Percentiles rank a stretch among this genome's conserved stretches.
Evolutionary conservation across 1,140 invertebrate genomes (phyloP).

Genomic region (Druon quercuslanigerum): DNA sequence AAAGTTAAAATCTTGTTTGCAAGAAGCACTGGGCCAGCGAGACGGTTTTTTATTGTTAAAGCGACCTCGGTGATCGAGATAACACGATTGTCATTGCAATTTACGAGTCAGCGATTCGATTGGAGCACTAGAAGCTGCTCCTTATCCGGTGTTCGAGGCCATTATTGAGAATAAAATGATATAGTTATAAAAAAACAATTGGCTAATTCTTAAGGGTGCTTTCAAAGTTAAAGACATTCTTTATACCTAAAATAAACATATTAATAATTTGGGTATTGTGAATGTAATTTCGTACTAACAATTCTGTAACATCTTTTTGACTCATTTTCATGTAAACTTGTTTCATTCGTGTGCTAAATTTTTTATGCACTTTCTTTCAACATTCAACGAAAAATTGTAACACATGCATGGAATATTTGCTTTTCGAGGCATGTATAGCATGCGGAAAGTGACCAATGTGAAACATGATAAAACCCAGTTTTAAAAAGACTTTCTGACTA

Average conservation of each 20-base stretch:
- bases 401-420: too few relatives aligned
- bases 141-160: constrained; percentile 46
- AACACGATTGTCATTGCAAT: constrained; percentile 47
- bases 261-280: constrained; percentile 22
- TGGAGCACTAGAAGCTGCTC: constrained; percentile 39
- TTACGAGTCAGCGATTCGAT: constrained; percentile 52
- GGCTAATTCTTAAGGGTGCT: not conserved
- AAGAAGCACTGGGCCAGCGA: not conserved
- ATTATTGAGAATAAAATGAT: constrained; percentile 39
- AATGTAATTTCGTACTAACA: constrained; percentile 26
- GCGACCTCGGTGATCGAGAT: constrained; percentile 48
- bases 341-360: not conserved
- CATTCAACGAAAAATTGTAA: too few relatives aligned
- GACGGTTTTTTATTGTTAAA: constrained; percentile 32
- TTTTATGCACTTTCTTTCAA: too few relatives aligned
- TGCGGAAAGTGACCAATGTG: too few relatives aligned
- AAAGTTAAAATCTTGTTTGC: not conserved
- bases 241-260: not conserved
- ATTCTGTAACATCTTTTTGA: too few relatives aligned
- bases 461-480: too few relatives aligned
- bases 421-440: too few relatives aligned
- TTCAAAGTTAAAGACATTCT: not conserved
- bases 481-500: too few relatives aligned
- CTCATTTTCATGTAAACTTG: not conserved
- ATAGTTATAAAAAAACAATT: not conserved